These are phyloP conservation scores for Gambelia wislizenii DNA, from an alignment of 2,797 vertebrate species.

Conservation along the genomic window DNA sequence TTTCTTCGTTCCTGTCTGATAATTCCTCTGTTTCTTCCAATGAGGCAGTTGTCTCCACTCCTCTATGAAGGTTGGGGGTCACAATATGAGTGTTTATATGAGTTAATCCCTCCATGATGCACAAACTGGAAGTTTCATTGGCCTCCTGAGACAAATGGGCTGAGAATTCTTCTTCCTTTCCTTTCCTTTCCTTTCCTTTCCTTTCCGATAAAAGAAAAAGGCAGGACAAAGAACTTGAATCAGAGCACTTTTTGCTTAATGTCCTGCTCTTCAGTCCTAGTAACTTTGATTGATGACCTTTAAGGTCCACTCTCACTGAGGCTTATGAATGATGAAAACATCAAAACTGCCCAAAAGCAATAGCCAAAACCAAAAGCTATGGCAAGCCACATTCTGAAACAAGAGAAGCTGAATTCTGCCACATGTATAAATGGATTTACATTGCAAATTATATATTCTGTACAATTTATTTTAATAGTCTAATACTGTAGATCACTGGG, in stretches of 20 bases:
- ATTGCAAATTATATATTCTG: not conserved
- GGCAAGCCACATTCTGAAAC: not conserved
- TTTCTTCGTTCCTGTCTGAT: too few relatives aligned
- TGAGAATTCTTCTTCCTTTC: not conserved
- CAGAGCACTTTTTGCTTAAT: not conserved
- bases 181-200: too few relatives aligned
- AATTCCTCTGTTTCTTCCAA: not conserved
- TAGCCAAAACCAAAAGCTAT: too few relatives aligned
- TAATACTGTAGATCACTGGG: too few relatives aligned
- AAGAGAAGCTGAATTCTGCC: not conserved
- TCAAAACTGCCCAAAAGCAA: not conserved
- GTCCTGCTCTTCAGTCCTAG: not conserved
- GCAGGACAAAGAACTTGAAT: not conserved
- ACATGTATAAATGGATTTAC: not conserved
- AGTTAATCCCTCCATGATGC: not conserved
- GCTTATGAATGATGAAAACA: not conserved
- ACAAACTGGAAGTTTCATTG: not conserved
- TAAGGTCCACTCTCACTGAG: not conserved
- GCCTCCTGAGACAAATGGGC: not conserved
- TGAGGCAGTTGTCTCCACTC: not conserved
- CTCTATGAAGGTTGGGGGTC: too few relatives aligned
- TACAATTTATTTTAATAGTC: not conserved
- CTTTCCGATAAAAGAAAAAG: not conserved
- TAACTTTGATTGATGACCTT: not conserved
- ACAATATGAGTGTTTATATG: not conserved